Evolutionary conservation across 2,797 vertebrate genomes (phyloP), one percentile per base, ranked within the genome.

Genomic region (Mustela erminea): DNA sequence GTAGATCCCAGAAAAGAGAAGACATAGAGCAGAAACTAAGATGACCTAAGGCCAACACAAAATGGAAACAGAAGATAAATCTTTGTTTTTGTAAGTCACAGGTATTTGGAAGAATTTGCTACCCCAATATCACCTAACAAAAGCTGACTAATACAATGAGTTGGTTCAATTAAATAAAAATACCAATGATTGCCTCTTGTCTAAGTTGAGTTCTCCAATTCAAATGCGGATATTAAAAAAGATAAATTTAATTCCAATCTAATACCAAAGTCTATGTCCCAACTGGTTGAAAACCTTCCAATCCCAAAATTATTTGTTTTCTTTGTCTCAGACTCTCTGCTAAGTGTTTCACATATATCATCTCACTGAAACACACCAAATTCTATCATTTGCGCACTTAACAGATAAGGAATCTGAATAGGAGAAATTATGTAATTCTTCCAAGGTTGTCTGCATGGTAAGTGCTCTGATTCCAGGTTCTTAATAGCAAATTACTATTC

Each of bases 141-240:
- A 78, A 80, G 4, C 27, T 83, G 20, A 87, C 29, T n/a, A 70
- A 94, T 46, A 72, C 23, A 87, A 35, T 46, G 17, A 92, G 21
- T 27, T 83, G 56, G 14, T 86, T 72, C 56, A 87, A 43, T 35
- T 75, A 90, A 90, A 80, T 41, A 93, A 41, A 29, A 82, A 49
- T 18, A 13, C 6, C 3, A 64, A 13, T 64, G 25, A 15, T 72
- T 3, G 10, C 3, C 25, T 58, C 18, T 62, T 87, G 7, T 90
- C 20, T 82, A 88, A 70, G 3, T 32, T 94, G 54, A 89, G 17
- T 78, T 95, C n/a, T 95, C 38, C 35, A 91, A 41, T 74, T 90
- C n/a, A 66, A 29, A 64, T 80, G n/a, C 0, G 0, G 38, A 4
- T 81, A 56, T 90, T 64, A 89, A 91, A 91, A 14, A 21, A 87